A percentile compares a stretch with the other conserved stretches of the same genome.
Evolutionary conservation across 2,797 vertebrate species (phyloP).

Genomic region (Acipenser transmontanus): DNA sequence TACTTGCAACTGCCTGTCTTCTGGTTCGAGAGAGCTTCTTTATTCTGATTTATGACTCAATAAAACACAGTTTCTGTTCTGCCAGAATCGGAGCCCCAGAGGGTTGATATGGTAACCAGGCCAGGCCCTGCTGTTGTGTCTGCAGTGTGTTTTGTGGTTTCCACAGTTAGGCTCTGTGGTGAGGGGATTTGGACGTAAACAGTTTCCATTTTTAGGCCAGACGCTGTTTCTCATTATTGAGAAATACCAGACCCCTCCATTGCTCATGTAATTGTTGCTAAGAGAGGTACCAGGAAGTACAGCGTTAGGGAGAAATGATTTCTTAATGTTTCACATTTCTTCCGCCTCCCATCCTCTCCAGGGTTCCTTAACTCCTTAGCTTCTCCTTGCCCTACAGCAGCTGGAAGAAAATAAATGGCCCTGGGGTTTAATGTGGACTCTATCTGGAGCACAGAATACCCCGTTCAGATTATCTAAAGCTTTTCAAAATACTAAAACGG

Average conservation of each 20-base stretch:
- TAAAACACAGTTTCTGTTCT: too few relatives aligned
- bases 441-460: too few relatives aligned
- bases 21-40: too few relatives aligned
- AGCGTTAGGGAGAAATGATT: background rate
- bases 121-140: constrained; percentile 5
- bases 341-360: background rate
- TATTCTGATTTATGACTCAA: too few relatives aligned
- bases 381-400: background rate
- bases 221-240: constrained; percentile 2
- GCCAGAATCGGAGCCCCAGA: too few relatives aligned
- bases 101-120: background rate
- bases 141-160: constrained; percentile 3
- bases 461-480: too few relatives aligned
- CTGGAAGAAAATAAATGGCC: too few relatives aligned
- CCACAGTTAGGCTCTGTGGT: background rate
- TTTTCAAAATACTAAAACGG: too few relatives aligned
- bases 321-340: constrained; percentile 7
- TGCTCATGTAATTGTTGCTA: constrained; percentile 9
- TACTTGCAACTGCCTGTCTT: too few relatives aligned
- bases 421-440: too few relatives aligned
- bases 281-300: constrained; percentile 14
- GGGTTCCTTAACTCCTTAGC: background rate
- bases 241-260: constrained; percentile 3
- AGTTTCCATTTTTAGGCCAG: constrained; percentile 12
- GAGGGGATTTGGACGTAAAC: constrained; percentile 8